Base-by-base conservation (phyloP, 2,888 invertebrate genomes). In the Seira sanloemensis region DNA sequence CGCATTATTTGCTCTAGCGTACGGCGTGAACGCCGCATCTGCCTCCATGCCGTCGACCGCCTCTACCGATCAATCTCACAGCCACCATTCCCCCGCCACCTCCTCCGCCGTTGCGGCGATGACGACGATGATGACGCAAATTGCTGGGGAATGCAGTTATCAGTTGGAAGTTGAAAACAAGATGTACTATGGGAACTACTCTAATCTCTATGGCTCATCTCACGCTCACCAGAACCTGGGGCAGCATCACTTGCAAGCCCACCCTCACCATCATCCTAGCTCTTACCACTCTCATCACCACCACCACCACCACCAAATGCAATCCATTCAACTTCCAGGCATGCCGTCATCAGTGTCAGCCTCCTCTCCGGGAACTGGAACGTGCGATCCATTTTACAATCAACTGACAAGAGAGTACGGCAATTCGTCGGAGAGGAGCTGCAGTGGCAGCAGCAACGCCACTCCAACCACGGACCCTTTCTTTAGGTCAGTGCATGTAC, bases 1-100 rank as follows among this genome's bases (percentile, higher is more conserved):
- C 87, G 96, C 96, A 0, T 92, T 97, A 1, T 96, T 97, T 92
- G 96, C 95, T 90, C 96, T 96, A 95, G 95, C 96, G 7, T 94
- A 94, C 91, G 93, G 92, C 21, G 81, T 84, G 12, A 79, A 78
- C 58, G 76, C 84, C 5, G 83, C 82, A 23, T 74, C 77, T 4
- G 74, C 84, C 4, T 78, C 84, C 46, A 84, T 84, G 46, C 75
- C 78, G 5, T 25, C 67, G 12, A 4, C 26, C 24, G 37, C 73
- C 21, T 37, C 37, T 12, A 18, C 54, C 66, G 83, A 83, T 58
- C 73, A 58, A 24, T 66, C 75, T 21, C 69, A 68, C 37, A 12
- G 72, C n/a, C 58, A 46, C 66, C 46, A 76, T 16, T 26, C 77
- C 16, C 62, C 74, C n/a, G 25, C 74, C 12, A 24, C 78, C 27